Base-by-base conservation (phyloP, 2,888 invertebrate species). In the Mesochorus sp. region DNA sequence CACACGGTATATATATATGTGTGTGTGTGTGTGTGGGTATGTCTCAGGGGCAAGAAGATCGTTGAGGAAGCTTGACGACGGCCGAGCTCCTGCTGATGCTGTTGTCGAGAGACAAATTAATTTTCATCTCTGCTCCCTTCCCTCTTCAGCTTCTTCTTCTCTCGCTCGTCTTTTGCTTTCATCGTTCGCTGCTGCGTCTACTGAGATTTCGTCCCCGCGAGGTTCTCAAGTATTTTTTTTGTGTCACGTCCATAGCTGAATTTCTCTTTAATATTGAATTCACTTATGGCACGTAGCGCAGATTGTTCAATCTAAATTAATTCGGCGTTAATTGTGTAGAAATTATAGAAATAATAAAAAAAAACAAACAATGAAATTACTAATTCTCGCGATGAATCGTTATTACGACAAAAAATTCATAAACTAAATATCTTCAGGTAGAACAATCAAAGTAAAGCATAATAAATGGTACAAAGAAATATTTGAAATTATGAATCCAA, bases 101-200 rank as follows among this genome's bases (percentile, higher is more conserved):
- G 34, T 68, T 75, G 67, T 67, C 61, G 67, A 59, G 57, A 68
- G 70, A 75, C 68, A 75, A 75, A 75, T 75, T 75, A 75, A 61
- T 75, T 75, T 68, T 51, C 74, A 68, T 68, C 68, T 49, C 74
- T 75, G 61, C 53, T 53, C 19, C 53, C 61, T 14, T 31, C 21
- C 26, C 42, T 31, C n/a, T 44, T 31, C 21, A 3, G 21, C 8
- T 55, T 28, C 8, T 31, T 39, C 14, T 26, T 26, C 67, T 55
- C 17, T 47, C 19, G n/a, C 42, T 28, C 28, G 10, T 67, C 26
- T 26, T 12, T 10, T 19, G 26, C 31, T 17, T 53, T 31, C 28
- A 31, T 34, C 55, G 8, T 24, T 55, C 66, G 28, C 37, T 57
- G 14, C 14, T 14, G 19, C 28, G 14, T 62, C 12, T 21, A 34